Evolutionary conservation across 2,113 vertebrate genomes (phyloP).

Genomic region (Notarius lentiginosus): DNA sequence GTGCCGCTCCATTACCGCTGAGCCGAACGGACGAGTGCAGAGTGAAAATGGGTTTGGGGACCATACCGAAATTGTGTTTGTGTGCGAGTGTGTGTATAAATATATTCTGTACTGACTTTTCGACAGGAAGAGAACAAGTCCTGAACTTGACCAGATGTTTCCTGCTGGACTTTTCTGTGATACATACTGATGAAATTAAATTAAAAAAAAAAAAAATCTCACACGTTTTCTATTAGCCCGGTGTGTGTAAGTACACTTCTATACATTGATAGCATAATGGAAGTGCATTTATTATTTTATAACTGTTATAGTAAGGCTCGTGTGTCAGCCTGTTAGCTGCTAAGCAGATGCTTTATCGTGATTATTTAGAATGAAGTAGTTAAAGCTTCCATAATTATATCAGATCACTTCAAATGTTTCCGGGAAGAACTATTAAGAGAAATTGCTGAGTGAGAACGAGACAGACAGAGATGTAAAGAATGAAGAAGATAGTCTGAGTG

Average conservation of each 20-base stretch:
- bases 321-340: slow-evolving; percentile 23
- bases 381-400: slow-evolving; percentile 22
- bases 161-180: background rate
- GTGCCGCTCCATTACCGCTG: slow-evolving; percentile 42
- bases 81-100: background rate
- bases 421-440: slow-evolving; percentile 4
- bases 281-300: slow-evolving; percentile 37
- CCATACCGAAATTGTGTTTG: slow-evolving; percentile 13
- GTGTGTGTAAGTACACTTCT: slow-evolving; percentile 22
- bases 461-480: slow-evolving; percentile 14
- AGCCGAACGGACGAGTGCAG: slow-evolving; percentile 16
- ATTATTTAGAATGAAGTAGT: slow-evolving; percentile 20
- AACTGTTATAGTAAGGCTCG: slow-evolving; percentile 14
- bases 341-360: slow-evolving; percentile 3
- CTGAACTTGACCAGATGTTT: slow-evolving; percentile 1
- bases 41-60: slow-evolving; percentile 39
- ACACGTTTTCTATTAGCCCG: background rate
- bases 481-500: background rate
- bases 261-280: slow-evolving; percentile 9
- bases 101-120: background rate
- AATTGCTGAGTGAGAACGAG: background rate
- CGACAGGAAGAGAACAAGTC: background rate
- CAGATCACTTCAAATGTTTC: background rate
- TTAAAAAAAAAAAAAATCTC: background rate
- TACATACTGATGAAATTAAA: slow-evolving; percentile 20